Evolutionary conservation across 2,113 vertebrate genomes (phyloP).

Genomic region (Mionectes macconnelli): DNA sequence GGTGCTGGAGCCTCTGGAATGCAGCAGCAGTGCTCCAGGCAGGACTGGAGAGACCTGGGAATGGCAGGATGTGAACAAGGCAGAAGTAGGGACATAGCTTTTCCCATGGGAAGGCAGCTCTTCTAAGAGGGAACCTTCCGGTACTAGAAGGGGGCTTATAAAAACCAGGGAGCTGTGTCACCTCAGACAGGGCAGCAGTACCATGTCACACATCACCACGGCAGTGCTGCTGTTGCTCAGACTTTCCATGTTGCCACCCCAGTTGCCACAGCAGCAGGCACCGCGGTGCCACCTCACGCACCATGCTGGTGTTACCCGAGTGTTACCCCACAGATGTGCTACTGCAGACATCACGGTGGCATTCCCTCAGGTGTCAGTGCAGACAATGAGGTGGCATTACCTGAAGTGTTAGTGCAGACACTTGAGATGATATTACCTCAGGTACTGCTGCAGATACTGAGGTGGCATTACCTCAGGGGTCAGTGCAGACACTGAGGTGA

Average conservation of each 20-base stretch:
- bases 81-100: fast-evolving
- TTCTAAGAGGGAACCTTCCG: background rate
- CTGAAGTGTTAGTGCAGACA: too few species aligned
- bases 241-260: background rate
- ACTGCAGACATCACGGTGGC: fast-evolving
- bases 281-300: background rate
- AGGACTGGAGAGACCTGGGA: background rate
- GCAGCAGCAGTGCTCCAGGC: background rate
- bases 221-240: background rate
- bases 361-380: background rate
- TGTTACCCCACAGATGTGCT: fast-evolving
- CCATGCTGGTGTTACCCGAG: fast-evolving
- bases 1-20: background rate
- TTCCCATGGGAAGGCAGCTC: fast-evolving
- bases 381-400: too few species aligned
- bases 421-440: background rate
- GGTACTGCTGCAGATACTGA: background rate
- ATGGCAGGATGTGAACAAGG: fast-evolving
- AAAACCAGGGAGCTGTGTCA: background rate
- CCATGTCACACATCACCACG: background rate
- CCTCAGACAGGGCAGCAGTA: too few species aligned
- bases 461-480: background rate
- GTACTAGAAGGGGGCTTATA: background rate
- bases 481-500: background rate
- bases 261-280: background rate